phyloP scores from a whole-genome alignment of 1,140 invertebrate species.

The Aphis gossypii region DNA sequence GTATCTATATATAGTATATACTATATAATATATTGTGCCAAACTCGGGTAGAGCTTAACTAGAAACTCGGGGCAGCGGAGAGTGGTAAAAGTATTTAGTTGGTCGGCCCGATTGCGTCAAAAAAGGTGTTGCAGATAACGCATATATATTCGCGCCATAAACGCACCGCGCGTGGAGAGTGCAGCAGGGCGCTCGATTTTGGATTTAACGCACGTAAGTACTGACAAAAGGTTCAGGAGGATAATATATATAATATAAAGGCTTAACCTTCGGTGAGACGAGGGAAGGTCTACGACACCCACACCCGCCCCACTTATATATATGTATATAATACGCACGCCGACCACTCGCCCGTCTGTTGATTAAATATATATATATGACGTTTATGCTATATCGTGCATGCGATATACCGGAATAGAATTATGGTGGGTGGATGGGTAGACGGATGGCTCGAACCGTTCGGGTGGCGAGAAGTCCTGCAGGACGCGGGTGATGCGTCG shows the following conservation, averaged over 20 bases:
- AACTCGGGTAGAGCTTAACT: not conserved
- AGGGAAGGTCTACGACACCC: not conserved
- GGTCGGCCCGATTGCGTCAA: slow-evolving; percentile 14
- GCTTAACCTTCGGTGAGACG: not conserved
- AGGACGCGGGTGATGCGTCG: not conserved
- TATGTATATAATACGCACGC: not conserved
- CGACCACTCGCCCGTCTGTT: not conserved
- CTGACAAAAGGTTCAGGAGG: slow-evolving; percentile 17
- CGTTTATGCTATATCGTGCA: not conserved
- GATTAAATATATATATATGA: not conserved
- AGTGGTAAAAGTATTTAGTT: not conserved
- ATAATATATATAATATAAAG: slow-evolving; percentile 20
- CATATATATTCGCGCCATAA: not conserved
- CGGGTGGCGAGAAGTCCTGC: not conserved
- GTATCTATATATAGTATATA: not conserved
- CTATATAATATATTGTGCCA: not conserved
- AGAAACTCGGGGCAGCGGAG: not conserved
- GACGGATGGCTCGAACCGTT: not conserved
- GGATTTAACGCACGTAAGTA: slow-evolving; percentile 46
- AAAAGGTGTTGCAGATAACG: slow-evolving; percentile 27
- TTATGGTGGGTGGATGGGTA: not conserved
- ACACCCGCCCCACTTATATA: not conserved
- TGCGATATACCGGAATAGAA: not conserved
- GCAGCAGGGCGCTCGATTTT: slow-evolving; percentile 14
- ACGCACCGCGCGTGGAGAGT: not conserved